Conservation (phyloP, 2,888 invertebrate species). For the Drosophila gaucha region DNA sequence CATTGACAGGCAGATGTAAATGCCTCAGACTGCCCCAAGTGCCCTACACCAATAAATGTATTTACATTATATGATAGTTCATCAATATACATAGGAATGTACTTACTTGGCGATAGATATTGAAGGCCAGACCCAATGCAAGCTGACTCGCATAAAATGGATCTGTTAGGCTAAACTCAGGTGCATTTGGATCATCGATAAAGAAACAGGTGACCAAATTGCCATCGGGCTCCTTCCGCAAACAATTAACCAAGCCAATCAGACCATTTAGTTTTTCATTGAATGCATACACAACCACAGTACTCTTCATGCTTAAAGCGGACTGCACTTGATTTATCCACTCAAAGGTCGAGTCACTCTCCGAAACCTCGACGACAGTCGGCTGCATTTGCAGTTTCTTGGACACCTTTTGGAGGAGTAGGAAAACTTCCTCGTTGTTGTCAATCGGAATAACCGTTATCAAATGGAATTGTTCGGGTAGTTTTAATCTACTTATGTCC, state of each 20-base stretch:
- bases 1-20: constrained; percentile 86
- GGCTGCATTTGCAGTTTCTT: constrained; percentile 60
- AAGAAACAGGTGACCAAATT: constrained; percentile 87
- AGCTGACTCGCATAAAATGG: constrained; percentile 89
- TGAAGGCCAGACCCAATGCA: constrained; percentile 91
- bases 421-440: constrained; percentile 75
- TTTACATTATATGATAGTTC: not conserved
- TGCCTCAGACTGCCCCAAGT: constrained; percentile 93
- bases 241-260: constrained; percentile 94
- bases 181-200: constrained; percentile 88
- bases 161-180: constrained; percentile 88
- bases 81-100: not conserved
- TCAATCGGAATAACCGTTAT: constrained; percentile 77
- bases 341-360: constrained; percentile 68
- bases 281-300: constrained; percentile 88
- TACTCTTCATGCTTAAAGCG: constrained; percentile 67
- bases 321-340: constrained; percentile 81
- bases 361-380: constrained; percentile 71
- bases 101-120: constrained; percentile 88
- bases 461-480: constrained; percentile 73
- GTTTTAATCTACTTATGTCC: constrained; percentile 82
- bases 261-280: constrained; percentile 91
- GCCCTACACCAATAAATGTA: constrained; percentile 65
- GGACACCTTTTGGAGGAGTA: constrained; percentile 77
- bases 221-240: constrained; percentile 92